A percentile compares a stretch with the other conserved stretches of the same genome.
These are phyloP conservation scores for Trichonephila clavipes DNA, from an alignment of 1,140 invertebrate species.

Conservation along the genomic window DNA sequence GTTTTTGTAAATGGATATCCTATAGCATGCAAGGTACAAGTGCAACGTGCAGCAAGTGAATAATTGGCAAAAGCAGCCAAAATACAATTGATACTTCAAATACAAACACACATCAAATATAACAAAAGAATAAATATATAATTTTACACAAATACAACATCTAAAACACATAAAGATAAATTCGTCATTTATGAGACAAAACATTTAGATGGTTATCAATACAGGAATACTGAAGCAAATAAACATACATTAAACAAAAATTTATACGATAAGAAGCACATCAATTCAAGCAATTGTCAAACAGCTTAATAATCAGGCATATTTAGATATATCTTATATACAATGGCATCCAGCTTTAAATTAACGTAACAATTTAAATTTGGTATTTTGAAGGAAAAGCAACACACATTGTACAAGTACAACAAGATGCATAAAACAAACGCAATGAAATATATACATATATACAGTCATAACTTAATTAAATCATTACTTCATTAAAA, in stretches of 20 bases:
- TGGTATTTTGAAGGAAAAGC: too few relatives aligned
- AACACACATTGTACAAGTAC: too few relatives aligned
- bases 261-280: neutral
- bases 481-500: too few relatives aligned
- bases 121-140: neutral
- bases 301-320: neutral
- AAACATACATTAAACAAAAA: neutral
- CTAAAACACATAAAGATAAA: too few relatives aligned
- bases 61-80: neutral
- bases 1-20: too few relatives aligned
- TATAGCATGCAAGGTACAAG: too few relatives aligned
- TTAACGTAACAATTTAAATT: neutral
- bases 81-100: neutral
- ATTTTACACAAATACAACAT: too few relatives aligned
- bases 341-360: neutral
- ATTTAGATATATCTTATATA: neutral
- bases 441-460: too few relatives aligned
- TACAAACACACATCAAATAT: neutral
- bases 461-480: too few relatives aligned
- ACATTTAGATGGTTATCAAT: neutral
- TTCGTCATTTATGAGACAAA: neutral
- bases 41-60: too few relatives aligned
- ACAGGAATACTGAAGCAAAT: neutral
- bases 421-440: too few relatives aligned
- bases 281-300: neutral